phyloP scores from a whole-genome alignment of 2,888 invertebrate genomes.

The Orthonevra nobilis region DNA sequence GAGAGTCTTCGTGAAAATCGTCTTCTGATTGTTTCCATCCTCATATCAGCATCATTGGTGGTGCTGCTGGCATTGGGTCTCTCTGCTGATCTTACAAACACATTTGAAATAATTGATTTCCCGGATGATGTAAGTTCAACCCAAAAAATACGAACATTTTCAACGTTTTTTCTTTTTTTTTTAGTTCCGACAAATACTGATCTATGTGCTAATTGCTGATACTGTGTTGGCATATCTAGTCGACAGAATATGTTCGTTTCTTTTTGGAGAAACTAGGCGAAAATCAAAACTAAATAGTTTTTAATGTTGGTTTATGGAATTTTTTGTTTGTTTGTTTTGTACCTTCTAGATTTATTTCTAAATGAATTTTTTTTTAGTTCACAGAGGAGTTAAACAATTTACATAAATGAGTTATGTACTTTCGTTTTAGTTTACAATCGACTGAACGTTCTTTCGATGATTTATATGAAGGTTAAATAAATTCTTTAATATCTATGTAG shows the following conservation, averaged over 20 bases:
- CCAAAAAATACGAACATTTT: too few species aligned
- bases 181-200: conserved; percentile 93
- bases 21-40: conserved; percentile 93
- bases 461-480: conserved; percentile 53
- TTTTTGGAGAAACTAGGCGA: conserved; percentile 90
- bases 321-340: conserved; percentile 12
- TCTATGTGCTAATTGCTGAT: conserved; percentile 91
- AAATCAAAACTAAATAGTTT: conserved; percentile 73
- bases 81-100: conserved; percentile 90
- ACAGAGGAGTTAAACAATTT: conserved; percentile 32
- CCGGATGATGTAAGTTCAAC: conserved; percentile 89
- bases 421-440: conserved; percentile 21
- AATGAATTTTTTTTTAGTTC: conserved; percentile 41
- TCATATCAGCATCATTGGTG: conserved; percentile 90
- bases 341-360: conserved; percentile 45
- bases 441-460: conserved; percentile 15
- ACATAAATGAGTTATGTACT: conserved; percentile 19
- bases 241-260: conserved; percentile 91
- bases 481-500: conserved; percentile 25
- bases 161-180: conserved; percentile 77
- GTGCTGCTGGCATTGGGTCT: conserved; percentile 91
- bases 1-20: conserved; percentile 96
- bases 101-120: conserved; percentile 97
- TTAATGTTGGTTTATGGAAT: conserved; percentile 17
- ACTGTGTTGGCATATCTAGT: conserved; percentile 91